Conservation (phyloP, 1,140 invertebrate species). For the Lysiphlebus fabarum region DNA sequence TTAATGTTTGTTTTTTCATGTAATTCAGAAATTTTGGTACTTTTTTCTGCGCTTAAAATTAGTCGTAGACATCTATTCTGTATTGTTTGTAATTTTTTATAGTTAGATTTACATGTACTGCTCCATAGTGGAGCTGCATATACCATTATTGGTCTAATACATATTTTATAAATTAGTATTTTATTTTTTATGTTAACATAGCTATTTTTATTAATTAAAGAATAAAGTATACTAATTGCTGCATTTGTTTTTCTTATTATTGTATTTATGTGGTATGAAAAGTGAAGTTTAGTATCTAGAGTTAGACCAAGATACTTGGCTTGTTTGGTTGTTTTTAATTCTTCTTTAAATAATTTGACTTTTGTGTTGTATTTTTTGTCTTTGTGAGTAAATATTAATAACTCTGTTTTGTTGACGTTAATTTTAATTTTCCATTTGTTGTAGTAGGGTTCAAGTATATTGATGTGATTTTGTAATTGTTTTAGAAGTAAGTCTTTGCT, state of each 20-base stretch:
- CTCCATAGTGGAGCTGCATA: conserved; percentile 27
- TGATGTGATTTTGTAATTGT: conserved; percentile 11
- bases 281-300: conserved; percentile 15
- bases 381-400: conserved; percentile 22
- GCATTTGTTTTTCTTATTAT: conserved; percentile 5
- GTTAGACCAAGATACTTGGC: conserved; percentile 16
- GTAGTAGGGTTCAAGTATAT: conserved; percentile 19
- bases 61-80: conserved; percentile 27
- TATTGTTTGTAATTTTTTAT: conserved; percentile 21
- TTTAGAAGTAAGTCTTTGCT: conserved; percentile 7
- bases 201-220: conserved; percentile 11
- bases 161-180: conserved; percentile 16
- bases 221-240: conserved; percentile 11
- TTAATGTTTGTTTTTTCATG: background rate
- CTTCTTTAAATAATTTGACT: conserved; percentile 32
- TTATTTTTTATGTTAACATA: conserved; percentile 17
- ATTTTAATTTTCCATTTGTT: conserved; percentile 33
- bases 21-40: conserved; percentile 1
- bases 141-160: conserved; percentile 21
- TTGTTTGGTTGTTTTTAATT: conserved; percentile 12
- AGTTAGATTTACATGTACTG: conserved; percentile 19
- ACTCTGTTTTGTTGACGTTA: conserved; percentile 29
- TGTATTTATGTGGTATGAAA: conserved; percentile 6
- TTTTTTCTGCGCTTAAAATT: background rate
- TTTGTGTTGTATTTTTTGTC: background rate